These are phyloP conservation scores for Solenodon paradoxus DNA, from an alignment of 2,113 vertebrate species.

Conservation along the genomic window DNA sequence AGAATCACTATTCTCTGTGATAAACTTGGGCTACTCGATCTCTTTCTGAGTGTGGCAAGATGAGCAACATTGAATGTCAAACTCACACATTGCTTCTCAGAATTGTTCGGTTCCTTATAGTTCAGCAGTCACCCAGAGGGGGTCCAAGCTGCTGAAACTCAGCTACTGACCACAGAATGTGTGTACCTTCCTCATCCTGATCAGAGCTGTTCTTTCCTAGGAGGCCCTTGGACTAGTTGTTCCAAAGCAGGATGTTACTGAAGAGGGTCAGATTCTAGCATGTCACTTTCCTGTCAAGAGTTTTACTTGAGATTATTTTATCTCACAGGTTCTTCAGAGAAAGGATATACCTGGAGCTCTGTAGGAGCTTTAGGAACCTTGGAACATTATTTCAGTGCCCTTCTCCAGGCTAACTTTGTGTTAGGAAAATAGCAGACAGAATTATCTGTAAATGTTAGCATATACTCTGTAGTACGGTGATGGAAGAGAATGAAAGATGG, in stretches of 20 bases:
- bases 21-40: not conserved
- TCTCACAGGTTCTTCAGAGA: not conserved
- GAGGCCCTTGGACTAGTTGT: not conserved
- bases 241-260: not conserved
- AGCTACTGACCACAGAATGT: rapidly evolving
- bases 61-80: not conserved
- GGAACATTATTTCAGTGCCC: not conserved
- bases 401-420: not conserved
- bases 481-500: not conserved
- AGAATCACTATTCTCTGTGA: not conserved
- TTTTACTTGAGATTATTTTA: not conserved
- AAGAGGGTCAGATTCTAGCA: not conserved
- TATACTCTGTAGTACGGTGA: not conserved
- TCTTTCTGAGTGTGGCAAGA: not conserved
- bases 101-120: not conserved
- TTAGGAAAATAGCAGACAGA: not conserved
- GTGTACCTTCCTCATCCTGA: not conserved
- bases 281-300: not conserved
- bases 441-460: not conserved
- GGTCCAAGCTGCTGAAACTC: rapidly evolving
- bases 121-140: not conserved
- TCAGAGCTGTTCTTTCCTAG: not conserved
- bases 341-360: not conserved
- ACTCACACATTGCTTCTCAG: not conserved
- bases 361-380: not conserved